Evolutionary conservation across 2,113 vertebrate species (phyloP).

Genomic region (Romanogobio albipinnatus): DNA sequence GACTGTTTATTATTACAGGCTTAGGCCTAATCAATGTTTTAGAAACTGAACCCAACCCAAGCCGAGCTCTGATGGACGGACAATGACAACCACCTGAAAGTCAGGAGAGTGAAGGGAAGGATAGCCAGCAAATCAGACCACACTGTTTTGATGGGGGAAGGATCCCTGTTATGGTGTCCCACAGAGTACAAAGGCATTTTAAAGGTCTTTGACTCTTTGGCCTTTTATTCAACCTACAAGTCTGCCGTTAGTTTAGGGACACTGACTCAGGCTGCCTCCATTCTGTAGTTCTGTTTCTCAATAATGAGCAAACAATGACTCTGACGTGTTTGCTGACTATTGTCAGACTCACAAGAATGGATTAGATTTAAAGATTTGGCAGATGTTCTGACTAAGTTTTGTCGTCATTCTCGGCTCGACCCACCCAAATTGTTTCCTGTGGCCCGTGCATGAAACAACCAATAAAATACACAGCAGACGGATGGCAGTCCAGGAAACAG

Average conservation of each 20-base stretch:
- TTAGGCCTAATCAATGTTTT: conserved; percentile 56
- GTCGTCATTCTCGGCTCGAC: conserved; percentile 12
- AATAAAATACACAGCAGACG: conserved; percentile 5
- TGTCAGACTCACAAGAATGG: not conserved
- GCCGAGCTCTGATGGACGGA: conserved; percentile 48
- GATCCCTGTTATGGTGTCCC: not conserved
- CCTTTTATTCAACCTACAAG: conserved; percentile 32
- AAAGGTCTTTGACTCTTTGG: conserved; percentile 22
- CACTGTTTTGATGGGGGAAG: conserved; percentile 12
- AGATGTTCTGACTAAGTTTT: conserved; percentile 24
- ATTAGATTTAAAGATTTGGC: conserved; percentile 42
- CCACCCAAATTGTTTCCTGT: conserved; percentile 24
- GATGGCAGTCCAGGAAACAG: conserved; percentile 17
- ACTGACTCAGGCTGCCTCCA: conserved; percentile 18
- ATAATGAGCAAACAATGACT: conserved; percentile 14
- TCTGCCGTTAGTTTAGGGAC: conserved; percentile 20
- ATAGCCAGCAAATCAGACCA: conserved; percentile 12
- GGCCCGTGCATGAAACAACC: conserved; percentile 16
- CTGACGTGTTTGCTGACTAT: not conserved
- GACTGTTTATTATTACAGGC: conserved; percentile 60
- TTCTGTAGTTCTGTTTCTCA: conserved; percentile 12
- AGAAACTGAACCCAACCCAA: conserved; percentile 48
- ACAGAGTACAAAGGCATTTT: conserved; percentile 44
- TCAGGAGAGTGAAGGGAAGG: conserved; percentile 15
- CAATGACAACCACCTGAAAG: conserved; percentile 49